A percentile compares a stretch with the other conserved stretches of the same genome.
Conservation (phyloP, 2,113 vertebrate genomes). For the Delphinus delphis region DNA sequence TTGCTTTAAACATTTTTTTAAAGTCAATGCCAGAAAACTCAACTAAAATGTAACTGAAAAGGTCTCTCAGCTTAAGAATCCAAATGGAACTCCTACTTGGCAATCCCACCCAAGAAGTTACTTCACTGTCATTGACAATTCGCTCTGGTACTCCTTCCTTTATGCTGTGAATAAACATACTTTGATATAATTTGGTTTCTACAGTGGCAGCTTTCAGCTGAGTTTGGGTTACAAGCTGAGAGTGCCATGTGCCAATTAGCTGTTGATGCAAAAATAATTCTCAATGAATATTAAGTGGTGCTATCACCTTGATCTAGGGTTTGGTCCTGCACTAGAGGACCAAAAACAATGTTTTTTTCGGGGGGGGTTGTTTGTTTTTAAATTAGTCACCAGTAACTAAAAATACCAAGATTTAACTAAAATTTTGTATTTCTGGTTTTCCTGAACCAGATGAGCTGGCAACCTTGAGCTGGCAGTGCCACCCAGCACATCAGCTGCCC, state of each 20-base stretch:
- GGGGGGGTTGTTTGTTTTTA: background rate
- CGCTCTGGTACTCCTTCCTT: background rate
- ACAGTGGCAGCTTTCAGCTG: background rate
- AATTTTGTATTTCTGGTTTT: background rate
- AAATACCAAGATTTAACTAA: background rate
- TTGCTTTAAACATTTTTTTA: slow-evolving; percentile 49
- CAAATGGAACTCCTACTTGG: slow-evolving; percentile 60
- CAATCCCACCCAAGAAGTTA: slow-evolving; percentile 76
- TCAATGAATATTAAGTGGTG: background rate
- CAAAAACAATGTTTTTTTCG: background rate
- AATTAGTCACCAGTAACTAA: background rate
- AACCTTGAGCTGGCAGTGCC: background rate
- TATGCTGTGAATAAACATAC: background rate
- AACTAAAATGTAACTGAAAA: slow-evolving; percentile 76
- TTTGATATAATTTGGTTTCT: background rate
- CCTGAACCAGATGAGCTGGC: background rate
- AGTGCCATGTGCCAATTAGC: background rate
- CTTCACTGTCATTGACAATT: background rate
- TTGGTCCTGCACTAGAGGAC: background rate
- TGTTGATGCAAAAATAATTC: background rate
- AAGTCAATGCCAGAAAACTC: slow-evolving; percentile 74
- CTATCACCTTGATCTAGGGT: background rate
- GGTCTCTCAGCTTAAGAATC: slow-evolving; percentile 62
- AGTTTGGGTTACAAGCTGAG: background rate
- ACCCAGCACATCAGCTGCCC: too few relatives aligned